Base-by-base conservation (phyloP, 2,888 invertebrate species). In the Acholoe squamosa region DNA sequence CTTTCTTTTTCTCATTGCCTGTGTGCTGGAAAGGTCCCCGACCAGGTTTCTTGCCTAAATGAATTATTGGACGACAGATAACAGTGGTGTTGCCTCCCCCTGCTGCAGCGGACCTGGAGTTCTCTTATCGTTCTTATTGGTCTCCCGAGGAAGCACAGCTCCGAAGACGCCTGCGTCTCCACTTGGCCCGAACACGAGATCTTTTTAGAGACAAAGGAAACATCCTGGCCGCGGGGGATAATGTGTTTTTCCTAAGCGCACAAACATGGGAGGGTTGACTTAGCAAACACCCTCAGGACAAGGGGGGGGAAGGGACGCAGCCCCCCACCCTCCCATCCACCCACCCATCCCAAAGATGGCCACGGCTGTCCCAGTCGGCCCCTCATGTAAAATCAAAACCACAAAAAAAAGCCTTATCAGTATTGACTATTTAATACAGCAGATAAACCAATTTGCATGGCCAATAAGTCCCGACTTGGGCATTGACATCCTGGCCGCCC, bases 151-250 rank as follows among this genome's bases (percentile, higher is more conserved):
- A 84, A 19, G 52, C 86, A n/a, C 54, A 54, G 86, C 84, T 5
- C 52, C 86, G 3, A 16, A 33, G 52, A 86, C 54, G 52, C 86
- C 22, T 31, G 22, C 52, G 86, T 52, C 86, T 28, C 28, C 54
- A 31, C 86, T 56, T 86, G 86, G 86, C 54, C 86, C 86, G 19
- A 86, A 54, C 86, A 56, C 86, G 28, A 54, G 86, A 86, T 52
- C 54, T 52, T 86, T 86, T 86, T 86, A 54, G 54, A 86, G 86
- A 86, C 86, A 86, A 86, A 86, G 28, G 86, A 51, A 86, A 54
- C 54, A 86, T 54, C 28, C 54, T 54, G 16, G 56, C 86, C 28
- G 86, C 51, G 52, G 52, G 86, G 52, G 43, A 54, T 54, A 54
- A 54, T 86, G 86, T 52, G 56, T 86, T 52, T 86, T 86, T 56